phyloP scores from a whole-genome alignment of 2,888 invertebrate species.

The Cataglyphis cursor region DNA sequence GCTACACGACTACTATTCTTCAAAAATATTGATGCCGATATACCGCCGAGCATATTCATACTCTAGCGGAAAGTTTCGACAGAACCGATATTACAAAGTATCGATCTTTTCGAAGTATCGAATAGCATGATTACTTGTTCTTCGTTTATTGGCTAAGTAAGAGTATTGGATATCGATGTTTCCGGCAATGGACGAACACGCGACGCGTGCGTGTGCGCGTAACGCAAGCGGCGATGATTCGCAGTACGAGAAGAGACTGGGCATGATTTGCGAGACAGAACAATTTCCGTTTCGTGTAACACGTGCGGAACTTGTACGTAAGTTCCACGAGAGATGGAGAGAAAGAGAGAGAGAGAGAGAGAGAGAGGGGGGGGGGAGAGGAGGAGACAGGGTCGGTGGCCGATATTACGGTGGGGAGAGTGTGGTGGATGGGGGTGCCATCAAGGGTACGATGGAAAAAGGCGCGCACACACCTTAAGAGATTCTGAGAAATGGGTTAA shows the following conservation, averaged over 20 bases:
- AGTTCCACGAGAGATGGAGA: conserved; percentile 64
- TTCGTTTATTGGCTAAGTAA: conserved; percentile 44
- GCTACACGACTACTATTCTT: conserved; percentile 46
- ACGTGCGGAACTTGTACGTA: conserved; percentile 68
- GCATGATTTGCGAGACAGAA: conserved; percentile 79
- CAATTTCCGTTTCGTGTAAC: conserved; percentile 78
- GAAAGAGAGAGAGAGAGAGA: conserved; percentile 39
- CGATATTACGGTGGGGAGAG: conserved; percentile 14
- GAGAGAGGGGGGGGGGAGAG: conserved; percentile 30
- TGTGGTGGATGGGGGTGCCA: conserved; percentile 27
- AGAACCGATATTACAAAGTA: conserved; percentile 52
- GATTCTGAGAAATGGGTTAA: conserved; percentile 79
- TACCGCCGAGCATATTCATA: conserved; percentile 35
- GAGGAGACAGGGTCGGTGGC: conserved; percentile 37
- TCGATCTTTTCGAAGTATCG: conserved; percentile 48
- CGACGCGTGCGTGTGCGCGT: conserved; percentile 21
- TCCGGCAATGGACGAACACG: conserved; percentile 22
- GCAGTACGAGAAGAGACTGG: conserved; percentile 46
- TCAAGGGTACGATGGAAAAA: conserved; percentile 46
- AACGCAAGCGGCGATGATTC: conserved; percentile 34
- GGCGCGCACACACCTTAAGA: conserved; percentile 66
- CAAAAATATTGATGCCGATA: conserved; percentile 46
- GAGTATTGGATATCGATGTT: conserved; percentile 46
- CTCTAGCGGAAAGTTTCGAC: conserved; percentile 39
- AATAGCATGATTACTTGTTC: conserved; percentile 48